Evolutionary conservation across 2,113 vertebrate genomes (phyloP), one percentile per base, ranked within the genome.

Genomic region (Egretta garzetta): DNA sequence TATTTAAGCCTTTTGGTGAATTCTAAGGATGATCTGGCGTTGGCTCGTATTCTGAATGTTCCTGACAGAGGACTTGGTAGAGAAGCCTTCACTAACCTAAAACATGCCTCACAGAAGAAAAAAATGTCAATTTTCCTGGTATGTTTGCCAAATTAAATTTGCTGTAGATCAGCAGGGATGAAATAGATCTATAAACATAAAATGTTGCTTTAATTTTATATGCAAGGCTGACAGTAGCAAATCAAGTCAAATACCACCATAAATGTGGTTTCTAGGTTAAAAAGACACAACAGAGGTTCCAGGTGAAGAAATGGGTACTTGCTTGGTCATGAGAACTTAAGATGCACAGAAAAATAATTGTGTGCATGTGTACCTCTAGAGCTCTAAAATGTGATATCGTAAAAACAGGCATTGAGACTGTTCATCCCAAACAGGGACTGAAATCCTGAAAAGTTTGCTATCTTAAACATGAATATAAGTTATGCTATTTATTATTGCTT

Each of bases 1-100:
- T 99, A 99, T 96, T 97, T 99, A 97, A 98, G 86, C 64, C 95
- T 99, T 77, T 97, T 99, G 26, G 98, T 99, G 84, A 99, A 99
- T 98, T 97, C 98, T 24, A 99, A 98, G 97, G 98, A 99, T 73
- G 99, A 99, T 97, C 63, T 99, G 75, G 99, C 99, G 49, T 15
- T 99, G 95, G 99, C 99, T 55, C 97, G 97, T 33, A 92, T 99
- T 80, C 97, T 99, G 23, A 99, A 99, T 67, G 93, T 99, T 93
- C 99, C 99, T 49, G 98, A 98, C 30, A 98, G 99, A 95, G 95
- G 98, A 64, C 98, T 99, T 39, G 99, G 98, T 41, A 98, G 97
- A 63, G 97, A 98, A 83, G 99, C 99, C 10, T 99, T 99, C 70
- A 99, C 99, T 9, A 98, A 98, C 43, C 72, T 99, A 33, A 99